These are phyloP conservation scores for Sibirionetta formosa DNA, from an alignment of 2,797 vertebrate genomes.

Conservation along the genomic window DNA sequence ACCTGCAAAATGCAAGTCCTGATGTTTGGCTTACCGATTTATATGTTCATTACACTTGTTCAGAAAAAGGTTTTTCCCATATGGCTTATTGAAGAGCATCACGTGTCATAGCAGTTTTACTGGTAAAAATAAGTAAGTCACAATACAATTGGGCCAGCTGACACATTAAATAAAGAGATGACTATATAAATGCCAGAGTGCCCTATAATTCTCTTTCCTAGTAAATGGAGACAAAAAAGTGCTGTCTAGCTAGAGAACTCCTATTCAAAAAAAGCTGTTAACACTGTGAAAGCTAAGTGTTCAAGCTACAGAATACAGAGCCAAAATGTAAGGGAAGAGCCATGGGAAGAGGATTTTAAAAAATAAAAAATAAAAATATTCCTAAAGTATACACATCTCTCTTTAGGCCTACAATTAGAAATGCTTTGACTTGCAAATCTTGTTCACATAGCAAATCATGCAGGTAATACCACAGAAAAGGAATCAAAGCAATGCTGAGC, in stretches of 20 bases:
- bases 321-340: not conserved
- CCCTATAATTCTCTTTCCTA: not conserved
- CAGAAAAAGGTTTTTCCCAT: not conserved
- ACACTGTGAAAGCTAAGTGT: not conserved
- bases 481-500: not conserved
- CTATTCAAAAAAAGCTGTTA: not conserved
- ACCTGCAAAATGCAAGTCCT: not conserved
- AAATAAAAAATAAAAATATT: not conserved
- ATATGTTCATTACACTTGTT: fast-evolving
- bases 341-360: not conserved
- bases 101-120: not conserved
- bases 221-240: not conserved
- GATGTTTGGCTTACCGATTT: not conserved
- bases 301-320: not conserved
- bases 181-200: not conserved
- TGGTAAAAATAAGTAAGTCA: not conserved
- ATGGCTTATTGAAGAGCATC: not conserved
- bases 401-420: not conserved
- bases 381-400: not conserved
- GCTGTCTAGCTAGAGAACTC: not conserved
- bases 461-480: not conserved
- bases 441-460: not conserved
- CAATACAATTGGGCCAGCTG: not conserved
- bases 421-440: not conserved
- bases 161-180: not conserved